Base-by-base conservation (phyloP, 92 coral and sea anemone species). In the Porites divaricata region DNA sequence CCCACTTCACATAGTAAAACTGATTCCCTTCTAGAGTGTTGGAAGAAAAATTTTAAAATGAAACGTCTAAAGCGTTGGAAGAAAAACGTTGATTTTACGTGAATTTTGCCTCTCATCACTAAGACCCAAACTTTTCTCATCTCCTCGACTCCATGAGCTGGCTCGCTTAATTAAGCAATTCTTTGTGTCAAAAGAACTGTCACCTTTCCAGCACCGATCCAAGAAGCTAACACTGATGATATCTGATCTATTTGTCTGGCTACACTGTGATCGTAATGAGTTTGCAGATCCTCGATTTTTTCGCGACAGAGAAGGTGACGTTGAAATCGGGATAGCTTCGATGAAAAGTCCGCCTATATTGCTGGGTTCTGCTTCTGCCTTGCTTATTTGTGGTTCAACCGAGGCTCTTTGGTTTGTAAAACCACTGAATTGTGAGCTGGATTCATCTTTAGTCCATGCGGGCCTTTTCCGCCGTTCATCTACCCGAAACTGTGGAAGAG, bases 51-150 rank as follows among this genome's bases (percentile, higher is more conserved):
- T 35, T 35, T 6, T 54, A 54, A 9, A 22, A 11, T 45, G 16
- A 50, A 4, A 21, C 52, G 13, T 21, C 54, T 79, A 79, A 73
- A 79, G 7, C 16, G 75, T 8, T 14, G 84, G 84, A 10, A 79
- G 84, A 79, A 79, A 79, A 79, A 79, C 26, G 64, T 79, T 63
- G 24, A 79, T 65, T 26, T 52, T 79, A 4, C 84, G 50, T 8
- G 41, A 35, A 54, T 24, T 51, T 14, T 79, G 81, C 21, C 28
- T 52, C 24, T 25, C 51, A 66, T 12, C 22, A 74, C 1, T 5
- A 64, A 51, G 65, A 7, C 20, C 83, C 17, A n/a, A 15, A 23
- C 51, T 25, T 67, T 63, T 77, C 71, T 66, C 74, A 79, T 79
- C 75, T 79, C 83, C 83, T 23, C 51, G 49, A 52, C 75, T 35